Percentiles rank a stretch among this genome's conserved stretches.
phyloP scores from a whole-genome alignment of 2,888 invertebrate genomes.

The Himalopsyche anomala region DNA sequence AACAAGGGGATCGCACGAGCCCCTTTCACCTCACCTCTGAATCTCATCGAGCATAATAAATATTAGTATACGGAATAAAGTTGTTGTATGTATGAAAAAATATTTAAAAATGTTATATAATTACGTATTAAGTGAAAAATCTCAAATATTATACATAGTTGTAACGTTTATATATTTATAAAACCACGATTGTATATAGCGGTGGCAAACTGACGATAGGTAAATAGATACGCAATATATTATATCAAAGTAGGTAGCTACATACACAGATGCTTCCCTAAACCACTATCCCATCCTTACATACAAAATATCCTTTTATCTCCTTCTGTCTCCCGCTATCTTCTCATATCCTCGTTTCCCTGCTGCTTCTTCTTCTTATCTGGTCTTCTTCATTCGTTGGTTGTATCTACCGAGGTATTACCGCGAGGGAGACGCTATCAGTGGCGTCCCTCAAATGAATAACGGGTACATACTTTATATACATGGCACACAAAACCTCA shows the following conservation, averaged over 20 bases:
- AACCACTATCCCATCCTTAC: slow-evolving; percentile 16
- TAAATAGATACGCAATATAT: neutral
- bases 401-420: slow-evolving; percentile 22
- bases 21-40: too few species aligned
- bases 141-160: too few species aligned
- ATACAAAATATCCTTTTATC: slow-evolving; percentile 34
- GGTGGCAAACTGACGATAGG: neutral
- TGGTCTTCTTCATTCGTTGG: slow-evolving; percentile 31
- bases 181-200: too few species aligned
- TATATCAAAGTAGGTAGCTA: neutral
- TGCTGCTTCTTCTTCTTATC: slow-evolving; percentile 34
- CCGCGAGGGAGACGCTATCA: neutral
- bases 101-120: too few species aligned
- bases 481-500: too few species aligned
- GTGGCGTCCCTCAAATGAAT: neutral
- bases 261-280: neutral
- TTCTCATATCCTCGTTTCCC: slow-evolving; percentile 20
- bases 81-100: too few species aligned
- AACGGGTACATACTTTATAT: too few species aligned
- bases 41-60: too few species aligned
- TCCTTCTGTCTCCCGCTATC: slow-evolving; percentile 22
- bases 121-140: too few species aligned
- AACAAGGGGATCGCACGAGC: too few species aligned
- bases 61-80: too few species aligned
- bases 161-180: too few species aligned